phyloP scores from a whole-genome alignment of 2,797 vertebrate species.

The Catharus ustulatus region DNA sequence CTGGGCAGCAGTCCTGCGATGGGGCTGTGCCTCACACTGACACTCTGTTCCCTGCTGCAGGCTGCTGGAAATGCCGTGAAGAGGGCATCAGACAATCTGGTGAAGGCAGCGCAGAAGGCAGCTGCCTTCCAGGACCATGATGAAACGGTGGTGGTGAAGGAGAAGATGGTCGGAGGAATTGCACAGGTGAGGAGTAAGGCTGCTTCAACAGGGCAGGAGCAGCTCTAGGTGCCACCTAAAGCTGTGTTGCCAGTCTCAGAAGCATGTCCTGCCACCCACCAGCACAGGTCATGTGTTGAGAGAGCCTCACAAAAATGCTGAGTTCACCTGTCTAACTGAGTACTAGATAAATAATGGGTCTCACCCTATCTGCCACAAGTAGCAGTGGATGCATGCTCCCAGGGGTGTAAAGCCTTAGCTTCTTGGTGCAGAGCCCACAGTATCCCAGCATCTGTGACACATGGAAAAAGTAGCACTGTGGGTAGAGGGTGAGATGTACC shows the following conservation, averaged over 20 bases:
- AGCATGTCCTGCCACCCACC: not conserved
- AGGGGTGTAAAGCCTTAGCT: not conserved
- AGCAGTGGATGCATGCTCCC: not conserved
- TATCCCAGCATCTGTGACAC: not conserved
- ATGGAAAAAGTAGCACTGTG: not conserved
- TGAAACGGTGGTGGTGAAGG: constrained; percentile 92
- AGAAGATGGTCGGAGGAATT: constrained; percentile 98
- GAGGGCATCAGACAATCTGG: constrained; percentile 94
- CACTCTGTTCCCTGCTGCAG: constrained; percentile 59
- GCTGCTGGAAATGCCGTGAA: constrained; percentile 95
- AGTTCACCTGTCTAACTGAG: not conserved
- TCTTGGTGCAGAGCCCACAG: not conserved
- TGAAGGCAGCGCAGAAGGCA: constrained; percentile 96
- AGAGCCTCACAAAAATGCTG: not conserved
- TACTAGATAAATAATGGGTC: not conserved
- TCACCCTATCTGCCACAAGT: not conserved
- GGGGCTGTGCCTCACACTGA: not conserved
- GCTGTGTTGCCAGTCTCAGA: not conserved
- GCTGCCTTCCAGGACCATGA: constrained; percentile 95
- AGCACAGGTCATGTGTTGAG: not conserved
- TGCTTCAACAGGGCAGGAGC: too few species aligned
- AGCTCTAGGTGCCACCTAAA: not conserved
- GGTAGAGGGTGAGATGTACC: not conserved
- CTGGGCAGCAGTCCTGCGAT: accelerated
- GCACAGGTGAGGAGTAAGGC: constrained; percentile 86